phyloP scores from a whole-genome alignment of 2,113 vertebrate species.

The Anoplopoma fimbria region DNA sequence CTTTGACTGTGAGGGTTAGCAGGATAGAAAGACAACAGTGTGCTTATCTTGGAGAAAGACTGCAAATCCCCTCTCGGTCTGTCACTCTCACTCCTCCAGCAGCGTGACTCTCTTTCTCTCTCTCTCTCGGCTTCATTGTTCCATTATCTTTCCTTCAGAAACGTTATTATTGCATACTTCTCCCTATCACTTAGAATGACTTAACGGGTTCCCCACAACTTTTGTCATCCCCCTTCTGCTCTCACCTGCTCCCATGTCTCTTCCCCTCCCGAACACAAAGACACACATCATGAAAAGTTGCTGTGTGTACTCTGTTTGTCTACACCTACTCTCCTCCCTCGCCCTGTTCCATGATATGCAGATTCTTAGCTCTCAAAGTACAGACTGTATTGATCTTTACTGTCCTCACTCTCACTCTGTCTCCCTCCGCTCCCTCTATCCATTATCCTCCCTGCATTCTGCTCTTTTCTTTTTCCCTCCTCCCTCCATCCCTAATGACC shows the following conservation, averaged over 20 bases:
- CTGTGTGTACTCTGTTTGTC: conserved; percentile 14
- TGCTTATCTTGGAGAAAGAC: conserved; percentile 65
- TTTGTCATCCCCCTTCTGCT: conserved; percentile 10
- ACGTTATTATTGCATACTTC: conserved; percentile 16
- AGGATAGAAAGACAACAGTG: conserved; percentile 61
- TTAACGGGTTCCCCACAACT: conserved; percentile 34
- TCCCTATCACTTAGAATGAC: conserved; percentile 14
- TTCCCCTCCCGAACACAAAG: conserved; percentile 1
- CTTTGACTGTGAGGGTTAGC: conserved; percentile 38
- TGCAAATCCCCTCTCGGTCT: conserved; percentile 65
- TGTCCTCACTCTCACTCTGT: conserved; percentile 31
- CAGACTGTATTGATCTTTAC: conserved; percentile 71
- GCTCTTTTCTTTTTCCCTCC: conserved; percentile 36
- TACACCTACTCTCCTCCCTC: conserved; percentile 43
- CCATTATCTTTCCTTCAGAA: conserved; percentile 47
- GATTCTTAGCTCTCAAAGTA: conserved; percentile 55
- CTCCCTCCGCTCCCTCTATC: conserved; percentile 38
- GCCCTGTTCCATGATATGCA: conserved; percentile 51
- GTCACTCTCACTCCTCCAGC: conserved; percentile 61
- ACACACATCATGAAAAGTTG: conserved; percentile 32
- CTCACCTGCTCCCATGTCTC: neutral
- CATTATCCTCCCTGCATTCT: conserved; percentile 52
- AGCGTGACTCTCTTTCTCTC: conserved; percentile 37
- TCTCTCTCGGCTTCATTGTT: conserved; percentile 17
- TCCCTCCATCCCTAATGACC: conserved; percentile 60